Evolutionary conservation across 2,888 invertebrate species (phyloP), one percentile per base, ranked within the genome.

Genomic region (Lasioglossum villosulum): DNA sequence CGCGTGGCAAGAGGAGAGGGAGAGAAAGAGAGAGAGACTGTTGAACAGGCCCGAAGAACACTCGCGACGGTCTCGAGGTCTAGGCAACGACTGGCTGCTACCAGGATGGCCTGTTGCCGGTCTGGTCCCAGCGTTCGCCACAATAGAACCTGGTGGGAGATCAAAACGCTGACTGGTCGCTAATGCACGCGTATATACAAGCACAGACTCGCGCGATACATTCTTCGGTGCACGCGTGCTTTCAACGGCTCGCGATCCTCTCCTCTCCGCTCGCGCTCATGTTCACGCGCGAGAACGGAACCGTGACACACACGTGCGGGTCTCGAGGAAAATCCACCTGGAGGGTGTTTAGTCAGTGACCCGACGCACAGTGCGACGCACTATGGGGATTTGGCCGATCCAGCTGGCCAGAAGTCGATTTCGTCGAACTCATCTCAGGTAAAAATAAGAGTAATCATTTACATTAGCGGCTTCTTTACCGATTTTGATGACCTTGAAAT

Each of bases 101-200:
- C 89, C 91, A 88, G 93, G 92, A 93, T 92, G 93, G 93, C 88
- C 92, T 92, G 92, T 93, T 92, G 90, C 90, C 90, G 88, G 83
- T 83, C 88, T 85, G 88, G 89, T 88, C 89, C 88, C 90, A 88
- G 89, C 93, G 90, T 90, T 92, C 90, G 88, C 92, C 90, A 93
- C 92, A 93, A 93, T 93, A 93, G 92, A 92, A 89, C 86, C 90
- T 91, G 94, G 94, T 94, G 94, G 94, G 94, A 94, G 94, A 94
- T 93, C 91, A 93, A 94, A 94, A 93, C 92, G 92, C 92, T 91
- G 93, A 92, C 91, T 92, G 89, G 84, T 83, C 84, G 86, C 84
- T 84, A 86, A 86, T 86, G 83, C 81, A 81, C 83, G 83, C 83
- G 78, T 82, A 71, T 81, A 76, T 39, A 83, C 72, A 52, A 52